These are phyloP conservation scores for Xiphophorus hellerii DNA, from an alignment of 2,113 vertebrate species.

Conservation along the genomic window DNA sequence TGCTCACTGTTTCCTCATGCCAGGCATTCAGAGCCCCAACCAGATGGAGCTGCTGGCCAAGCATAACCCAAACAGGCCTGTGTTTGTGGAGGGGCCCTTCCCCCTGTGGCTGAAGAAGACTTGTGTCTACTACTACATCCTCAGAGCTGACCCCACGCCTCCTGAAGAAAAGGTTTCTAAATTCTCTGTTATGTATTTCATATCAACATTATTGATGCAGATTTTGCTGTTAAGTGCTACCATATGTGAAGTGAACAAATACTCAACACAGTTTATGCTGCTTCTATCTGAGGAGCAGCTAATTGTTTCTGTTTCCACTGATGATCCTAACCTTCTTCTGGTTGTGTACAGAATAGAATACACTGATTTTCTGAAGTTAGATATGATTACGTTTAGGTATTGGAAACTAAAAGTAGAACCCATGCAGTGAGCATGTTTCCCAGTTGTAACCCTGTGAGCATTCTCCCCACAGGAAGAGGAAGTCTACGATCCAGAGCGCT, in stretches of 20 bases:
- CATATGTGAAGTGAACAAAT: background rate
- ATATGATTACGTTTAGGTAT: no score
- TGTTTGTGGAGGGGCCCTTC: conserved; percentile 92
- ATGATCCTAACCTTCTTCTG: no score
- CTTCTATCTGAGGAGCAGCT: no score
- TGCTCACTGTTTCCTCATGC: background rate
- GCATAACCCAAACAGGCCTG: conserved; percentile 77
- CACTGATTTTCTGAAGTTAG: no score
- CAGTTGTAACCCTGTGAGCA: no score
- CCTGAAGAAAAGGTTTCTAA: conserved; percentile 76
- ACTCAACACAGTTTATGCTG: no score
- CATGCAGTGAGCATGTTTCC: no score
- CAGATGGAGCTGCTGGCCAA: conserved; percentile 83
- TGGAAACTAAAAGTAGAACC: no score
- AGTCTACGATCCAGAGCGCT: conserved; percentile 83
- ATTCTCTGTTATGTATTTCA: accelerated
- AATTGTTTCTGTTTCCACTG: no score
- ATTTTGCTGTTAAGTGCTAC: background rate
- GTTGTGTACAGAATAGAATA: no score
- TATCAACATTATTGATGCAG: background rate
- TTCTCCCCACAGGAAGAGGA: conserved; percentile 73
- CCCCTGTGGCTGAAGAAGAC: conserved; percentile 87
- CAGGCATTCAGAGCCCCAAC: conserved; percentile 87
- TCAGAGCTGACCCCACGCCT: conserved; percentile 84
- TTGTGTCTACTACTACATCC: conserved; percentile 86